Percentiles rank a stretch among this genome's conserved stretches.
Conservation (phyloP, 2,888 invertebrate species). For the Apamea monoglypha region DNA sequence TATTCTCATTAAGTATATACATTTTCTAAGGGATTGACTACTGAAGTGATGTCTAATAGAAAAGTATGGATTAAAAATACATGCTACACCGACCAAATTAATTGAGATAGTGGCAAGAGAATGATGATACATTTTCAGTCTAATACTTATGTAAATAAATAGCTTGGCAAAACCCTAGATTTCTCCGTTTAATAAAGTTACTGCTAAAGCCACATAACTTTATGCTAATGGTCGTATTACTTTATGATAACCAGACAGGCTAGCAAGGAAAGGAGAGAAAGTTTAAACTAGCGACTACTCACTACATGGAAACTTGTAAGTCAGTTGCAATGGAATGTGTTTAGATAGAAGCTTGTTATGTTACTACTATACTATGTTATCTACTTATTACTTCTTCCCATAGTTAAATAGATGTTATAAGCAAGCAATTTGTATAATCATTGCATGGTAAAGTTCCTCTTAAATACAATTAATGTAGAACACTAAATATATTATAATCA, state of each 20-base stretch:
- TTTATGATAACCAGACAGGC: background rate
- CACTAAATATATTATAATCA: too few relatives aligned
- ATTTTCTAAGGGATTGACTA: background rate
- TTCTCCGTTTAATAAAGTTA: background rate
- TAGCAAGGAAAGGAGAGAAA: slow-evolving; percentile 1
- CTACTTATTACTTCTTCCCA: background rate
- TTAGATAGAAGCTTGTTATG: background rate
- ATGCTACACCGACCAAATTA: background rate
- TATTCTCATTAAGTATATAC: background rate
- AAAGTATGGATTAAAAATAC: background rate
- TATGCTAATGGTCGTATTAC: background rate
- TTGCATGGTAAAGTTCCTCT: background rate
- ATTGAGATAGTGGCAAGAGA: background rate
- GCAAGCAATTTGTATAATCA: background rate
- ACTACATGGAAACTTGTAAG: background rate
- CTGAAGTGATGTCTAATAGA: background rate
- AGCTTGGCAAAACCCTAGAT: background rate
- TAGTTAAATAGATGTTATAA: background rate
- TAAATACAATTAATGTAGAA: background rate
- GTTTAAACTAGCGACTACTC: background rate
- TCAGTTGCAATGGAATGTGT: background rate
- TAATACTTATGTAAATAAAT: background rate
- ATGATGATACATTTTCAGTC: background rate
- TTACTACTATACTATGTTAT: background rate
- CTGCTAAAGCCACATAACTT: background rate